Evolutionary conservation across 2,888 invertebrate species (phyloP).

Genomic region (Apantesis nais): DNA sequence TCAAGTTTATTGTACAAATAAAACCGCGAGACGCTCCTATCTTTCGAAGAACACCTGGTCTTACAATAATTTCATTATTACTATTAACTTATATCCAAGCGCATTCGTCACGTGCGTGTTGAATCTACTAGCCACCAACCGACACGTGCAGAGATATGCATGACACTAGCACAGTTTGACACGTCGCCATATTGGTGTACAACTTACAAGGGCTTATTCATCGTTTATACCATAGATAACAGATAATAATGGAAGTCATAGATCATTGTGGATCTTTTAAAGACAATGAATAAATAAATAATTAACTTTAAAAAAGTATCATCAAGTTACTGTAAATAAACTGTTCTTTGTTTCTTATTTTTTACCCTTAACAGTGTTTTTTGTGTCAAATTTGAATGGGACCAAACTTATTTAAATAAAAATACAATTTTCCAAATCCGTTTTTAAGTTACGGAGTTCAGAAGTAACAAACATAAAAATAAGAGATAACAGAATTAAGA

Average conservation of each 20-base stretch:
- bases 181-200: conserved; percentile 11
- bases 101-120: conserved; percentile 39
- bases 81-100: conserved; percentile 5
- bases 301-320: no score
- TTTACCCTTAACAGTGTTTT: no score
- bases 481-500: no score
- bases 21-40: background rate
- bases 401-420: no score
- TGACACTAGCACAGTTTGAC: conserved; percentile 23
- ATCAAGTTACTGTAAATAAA: no score
- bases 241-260: background rate
- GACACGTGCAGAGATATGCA: conserved; percentile 45
- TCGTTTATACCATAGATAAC: background rate
- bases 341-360: no score
- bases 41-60: conserved; percentile 12
- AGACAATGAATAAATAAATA: no score
- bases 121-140: conserved; percentile 26
- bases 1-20: background rate
- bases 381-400: no score
- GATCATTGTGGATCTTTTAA: background rate
- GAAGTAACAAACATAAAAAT: no score
- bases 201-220: background rate
- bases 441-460: no score
- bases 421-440: no score
- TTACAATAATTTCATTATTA: conserved; percentile 8